Evolutionary conservation across 2,797 vertebrate genomes (phyloP), one percentile per base, ranked within the genome.

Genomic region (Malurus splendens): DNA sequence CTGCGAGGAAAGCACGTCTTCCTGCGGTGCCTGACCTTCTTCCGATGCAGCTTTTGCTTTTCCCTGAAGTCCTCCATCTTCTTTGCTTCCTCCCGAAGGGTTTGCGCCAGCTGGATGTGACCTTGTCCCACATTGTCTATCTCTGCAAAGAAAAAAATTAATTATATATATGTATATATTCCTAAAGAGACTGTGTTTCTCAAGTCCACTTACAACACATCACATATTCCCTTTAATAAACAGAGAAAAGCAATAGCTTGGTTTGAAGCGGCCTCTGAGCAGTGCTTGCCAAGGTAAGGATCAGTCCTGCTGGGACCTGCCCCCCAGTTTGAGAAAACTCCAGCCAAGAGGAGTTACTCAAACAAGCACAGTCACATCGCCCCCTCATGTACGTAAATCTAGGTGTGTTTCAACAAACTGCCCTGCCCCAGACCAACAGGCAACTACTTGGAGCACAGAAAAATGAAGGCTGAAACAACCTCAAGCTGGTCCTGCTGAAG

Each of bases 11-110:
- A 13, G 22, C 30, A 47, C 1, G 0, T 41, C 33, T 18, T 32
- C 28, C 44, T 1, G 0, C 1, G 0, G 27, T 9, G 2, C 28
- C 51, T 22, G 42, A 99, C 99, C 98, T 98, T 99, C 71, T 99
- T 99, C 76, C 97, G 96, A 14, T 97, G 95, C 28, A 98, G 97
- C 86, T 98, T 99, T 86, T 99, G 99, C 86, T 97, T 98, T 93
- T 99, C 99, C 94, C 98, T 97, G 96, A 99, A 99, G 20, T 99
- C 99, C 42, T 99, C 99, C 96, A 99, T 97, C 90, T 98, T 99
- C 89, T 97, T 98, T 15, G 98, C 98, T 90, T 99, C 99, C 18
- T 99, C 98, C 50, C 98, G 98, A 86, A 99, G 97, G 30, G 92
- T 97, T 73, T 99, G 98, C 0, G 98, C 98, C 91, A 99, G 96